Evolutionary conservation across 2,888 invertebrate species (phyloP).

Genomic region (Drosophila lacicola): DNA sequence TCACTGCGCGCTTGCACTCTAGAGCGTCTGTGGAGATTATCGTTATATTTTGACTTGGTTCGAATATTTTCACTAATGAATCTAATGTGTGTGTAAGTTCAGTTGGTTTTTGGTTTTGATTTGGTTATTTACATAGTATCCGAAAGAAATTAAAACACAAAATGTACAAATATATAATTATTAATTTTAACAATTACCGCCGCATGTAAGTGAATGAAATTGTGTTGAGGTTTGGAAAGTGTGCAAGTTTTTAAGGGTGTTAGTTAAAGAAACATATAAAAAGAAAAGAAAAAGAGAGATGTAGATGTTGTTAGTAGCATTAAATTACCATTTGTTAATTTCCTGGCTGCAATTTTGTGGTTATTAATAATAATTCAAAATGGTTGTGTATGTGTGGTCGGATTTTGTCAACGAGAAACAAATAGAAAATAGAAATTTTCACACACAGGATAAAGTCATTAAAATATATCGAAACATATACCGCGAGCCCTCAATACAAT

Average conservation of each 20-base stretch:
- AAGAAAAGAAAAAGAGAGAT: conserved; percentile 73
- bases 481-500: conserved; percentile 50
- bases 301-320: conserved; percentile 80
- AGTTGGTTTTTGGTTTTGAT: conserved; percentile 35
- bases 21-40: conserved; percentile 90
- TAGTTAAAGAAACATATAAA: conserved; percentile 51
- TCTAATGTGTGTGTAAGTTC: conserved; percentile 73
- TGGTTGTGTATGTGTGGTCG: conserved; percentile 7
- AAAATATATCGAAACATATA: conserved; percentile 8
- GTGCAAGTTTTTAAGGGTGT: conserved; percentile 17
- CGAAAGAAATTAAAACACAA: conserved; percentile 45
- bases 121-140: conserved; percentile 57
- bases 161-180: conserved; percentile 33
- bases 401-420: conserved; percentile 34
- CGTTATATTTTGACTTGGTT: conserved; percentile 85
- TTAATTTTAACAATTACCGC: conserved; percentile 16
- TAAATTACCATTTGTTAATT: conserved; percentile 84
- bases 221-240: conserved; percentile 5
- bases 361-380: conserved; percentile 21
- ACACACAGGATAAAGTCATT: conserved; percentile 28
- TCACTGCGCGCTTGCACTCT: conserved; percentile 96
- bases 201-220: conserved; percentile 24
- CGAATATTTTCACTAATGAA: conserved; percentile 84
- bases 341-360: conserved; percentile 81
- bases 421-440: conserved; percentile 45